Evolutionary conservation across 2,888 invertebrate genomes (phyloP).

Genomic region (Amphipyra tragopoginis): DNA sequence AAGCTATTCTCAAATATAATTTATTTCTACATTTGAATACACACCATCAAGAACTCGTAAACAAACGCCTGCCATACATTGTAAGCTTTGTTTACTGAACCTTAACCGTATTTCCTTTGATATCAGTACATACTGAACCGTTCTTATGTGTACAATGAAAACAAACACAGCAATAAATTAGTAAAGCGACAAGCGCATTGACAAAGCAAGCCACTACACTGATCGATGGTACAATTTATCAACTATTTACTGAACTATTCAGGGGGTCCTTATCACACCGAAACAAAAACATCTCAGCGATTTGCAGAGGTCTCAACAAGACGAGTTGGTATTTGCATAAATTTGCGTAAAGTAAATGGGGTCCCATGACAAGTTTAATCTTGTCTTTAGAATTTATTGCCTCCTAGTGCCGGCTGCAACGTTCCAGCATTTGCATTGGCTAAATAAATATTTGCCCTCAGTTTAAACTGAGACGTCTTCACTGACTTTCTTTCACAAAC

Average conservation of each 20-base stretch:
- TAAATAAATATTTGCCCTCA: constrained; percentile 83
- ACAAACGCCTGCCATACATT: constrained; percentile 47
- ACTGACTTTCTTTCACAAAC: constrained; percentile 62
- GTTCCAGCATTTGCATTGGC: constrained; percentile 78
- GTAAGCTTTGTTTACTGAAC: constrained; percentile 52
- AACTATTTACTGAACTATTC: constrained; percentile 65
- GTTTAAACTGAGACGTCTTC: constrained; percentile 66
- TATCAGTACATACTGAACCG: constrained; percentile 36
- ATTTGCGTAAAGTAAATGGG: constrained; percentile 90
- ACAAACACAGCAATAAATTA: constrained; percentile 39
- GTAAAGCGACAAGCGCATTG: constrained; percentile 42
- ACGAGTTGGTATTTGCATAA: constrained; percentile 86
- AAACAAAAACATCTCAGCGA: constrained; percentile 82
- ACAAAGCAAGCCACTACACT: constrained; percentile 52
- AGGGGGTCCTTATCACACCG: constrained; percentile 62
- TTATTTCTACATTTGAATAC: constrained; percentile 55
- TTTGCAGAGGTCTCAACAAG: constrained; percentile 75
- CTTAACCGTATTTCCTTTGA: constrained; percentile 54
- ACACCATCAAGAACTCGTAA: constrained; percentile 59
- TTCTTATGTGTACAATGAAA: constrained; percentile 33
- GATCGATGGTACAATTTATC: constrained; percentile 62
- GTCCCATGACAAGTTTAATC: constrained; percentile 89
- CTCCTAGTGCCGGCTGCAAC: constrained; percentile 77
- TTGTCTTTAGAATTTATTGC: constrained; percentile 88
- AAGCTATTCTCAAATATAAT: constrained; percentile 32